Evolutionary conservation across 2,113 vertebrate species (phyloP).

Genomic region (Hyperopisus bebe): DNA sequence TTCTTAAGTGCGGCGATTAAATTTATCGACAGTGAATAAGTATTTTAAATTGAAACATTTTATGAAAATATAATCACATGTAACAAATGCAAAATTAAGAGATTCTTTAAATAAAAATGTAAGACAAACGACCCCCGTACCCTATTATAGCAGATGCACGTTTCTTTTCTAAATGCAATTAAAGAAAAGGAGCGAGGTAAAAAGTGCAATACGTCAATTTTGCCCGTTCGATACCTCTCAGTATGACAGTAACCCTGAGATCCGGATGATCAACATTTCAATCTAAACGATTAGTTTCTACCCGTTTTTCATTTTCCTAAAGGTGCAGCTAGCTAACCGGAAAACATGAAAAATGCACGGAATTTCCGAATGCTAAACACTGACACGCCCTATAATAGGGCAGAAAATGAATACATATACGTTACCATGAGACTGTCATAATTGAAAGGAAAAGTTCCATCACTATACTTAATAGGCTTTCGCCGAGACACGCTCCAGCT

Average conservation of each 20-base stretch:
- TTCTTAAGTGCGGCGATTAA: background rate
- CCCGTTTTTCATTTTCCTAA: background rate
- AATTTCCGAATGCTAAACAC: background rate
- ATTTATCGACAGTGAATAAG: background rate
- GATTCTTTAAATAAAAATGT: background rate
- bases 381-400: background rate
- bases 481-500: background rate
- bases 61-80: background rate
- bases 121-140: background rate
- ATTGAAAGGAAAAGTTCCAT: background rate
- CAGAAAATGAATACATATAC: background rate
- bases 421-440: slow-evolving; percentile 14
- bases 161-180: background rate
- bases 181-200: background rate
- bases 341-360: background rate
- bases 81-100: background rate
- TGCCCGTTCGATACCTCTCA: background rate
- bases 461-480: background rate
- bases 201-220: background rate
- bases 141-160: background rate
- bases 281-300: background rate
- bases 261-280: background rate
- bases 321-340: background rate
- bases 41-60: background rate
- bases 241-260: background rate